Evolutionary conservation across 2,797 vertebrate species (phyloP).

Genomic region (Megalops cyprinoides): DNA sequence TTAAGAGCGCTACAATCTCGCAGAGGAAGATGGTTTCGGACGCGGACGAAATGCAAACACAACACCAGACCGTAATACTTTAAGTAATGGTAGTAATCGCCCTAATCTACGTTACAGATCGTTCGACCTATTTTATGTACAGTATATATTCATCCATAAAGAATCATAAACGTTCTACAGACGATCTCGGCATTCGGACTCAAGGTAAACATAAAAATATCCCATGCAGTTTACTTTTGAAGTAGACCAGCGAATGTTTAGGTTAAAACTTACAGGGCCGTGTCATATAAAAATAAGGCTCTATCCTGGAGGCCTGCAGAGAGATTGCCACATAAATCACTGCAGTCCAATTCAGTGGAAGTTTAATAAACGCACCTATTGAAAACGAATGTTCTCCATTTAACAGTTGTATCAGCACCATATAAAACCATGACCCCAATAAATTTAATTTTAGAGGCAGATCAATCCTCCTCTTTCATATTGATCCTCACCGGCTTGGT

Average conservation of each 20-base stretch:
- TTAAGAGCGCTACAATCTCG: slow-evolving; percentile 22
- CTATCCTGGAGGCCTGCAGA: slow-evolving; percentile 66
- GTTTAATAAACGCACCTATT: slow-evolving; percentile 88
- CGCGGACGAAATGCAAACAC: neutral
- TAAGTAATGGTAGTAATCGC: neutral
- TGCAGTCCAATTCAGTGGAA: slow-evolving; percentile 80
- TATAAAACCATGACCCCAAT: slow-evolving; percentile 92
- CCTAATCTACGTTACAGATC: too few relatives aligned
- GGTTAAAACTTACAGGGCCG: slow-evolving; percentile 72
- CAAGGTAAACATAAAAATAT: slow-evolving; percentile 31
- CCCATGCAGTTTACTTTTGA: slow-evolving; percentile 49
- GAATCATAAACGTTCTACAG: neutral
- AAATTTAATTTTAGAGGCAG: slow-evolving; percentile 92
- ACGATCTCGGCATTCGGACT: slow-evolving; percentile 5
- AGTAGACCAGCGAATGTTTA: slow-evolving; percentile 57
- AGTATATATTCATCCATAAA: neutral
- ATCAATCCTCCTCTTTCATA: slow-evolving; percentile 86
- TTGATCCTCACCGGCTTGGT: slow-evolving; percentile 78
- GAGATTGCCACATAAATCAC: slow-evolving; percentile 85
- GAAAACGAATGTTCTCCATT: slow-evolving; percentile 91
- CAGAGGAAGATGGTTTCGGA: neutral
- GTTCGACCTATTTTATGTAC: too few relatives aligned
- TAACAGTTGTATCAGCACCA: slow-evolving; percentile 90
- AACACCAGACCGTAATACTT: neutral
- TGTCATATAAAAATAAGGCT: slow-evolving; percentile 66